Percentiles rank a stretch among this genome's conserved stretches.
phyloP scores from a whole-genome alignment of 1,140 invertebrate genomes.

The Artemia franciscana region DNA sequence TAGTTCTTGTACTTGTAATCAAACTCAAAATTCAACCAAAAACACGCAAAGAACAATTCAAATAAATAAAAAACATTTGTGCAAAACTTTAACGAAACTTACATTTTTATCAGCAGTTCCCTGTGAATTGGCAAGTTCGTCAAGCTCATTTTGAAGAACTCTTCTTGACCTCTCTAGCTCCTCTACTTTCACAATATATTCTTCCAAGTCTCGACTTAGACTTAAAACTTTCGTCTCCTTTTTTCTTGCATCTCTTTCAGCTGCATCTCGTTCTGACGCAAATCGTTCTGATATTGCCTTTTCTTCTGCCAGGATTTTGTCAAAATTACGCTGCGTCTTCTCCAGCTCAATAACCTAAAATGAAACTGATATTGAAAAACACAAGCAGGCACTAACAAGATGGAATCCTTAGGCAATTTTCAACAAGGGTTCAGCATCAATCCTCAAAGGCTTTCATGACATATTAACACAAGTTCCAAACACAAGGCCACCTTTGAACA shows the following conservation, averaged over 20 bases:
- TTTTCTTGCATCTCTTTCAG: constrained; percentile 82
- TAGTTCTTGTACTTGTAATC: too few relatives aligned
- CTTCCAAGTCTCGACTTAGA: constrained; percentile 68
- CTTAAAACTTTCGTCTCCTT: constrained; percentile 83
- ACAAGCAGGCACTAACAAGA: too few relatives aligned
- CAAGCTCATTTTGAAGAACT: constrained; percentile 68
- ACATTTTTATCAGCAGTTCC: constrained; percentile 91
- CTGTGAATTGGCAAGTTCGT: constrained; percentile 80
- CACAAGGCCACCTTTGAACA: too few relatives aligned
- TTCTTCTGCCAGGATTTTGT: constrained; percentile 81
- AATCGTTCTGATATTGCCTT: constrained; percentile 55
- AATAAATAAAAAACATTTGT: too few relatives aligned
- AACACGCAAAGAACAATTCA: too few relatives aligned
- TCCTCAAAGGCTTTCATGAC: too few relatives aligned
- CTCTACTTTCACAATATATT: constrained; percentile 64
- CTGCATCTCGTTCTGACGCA: constrained; percentile 58
- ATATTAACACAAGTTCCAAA: too few relatives aligned
- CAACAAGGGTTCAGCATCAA: too few relatives aligned
- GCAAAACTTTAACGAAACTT: constrained; percentile 16
- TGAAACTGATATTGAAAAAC: not conserved
- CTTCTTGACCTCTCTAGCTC: constrained; percentile 63
- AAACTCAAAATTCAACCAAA: too few relatives aligned
- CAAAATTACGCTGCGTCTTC: constrained; percentile 96
- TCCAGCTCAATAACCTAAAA: constrained; percentile 50
- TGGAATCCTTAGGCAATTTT: too few relatives aligned